Evolutionary conservation across 1,140 invertebrate genomes (phyloP).

Genomic region (Pomacea maculata): DNA sequence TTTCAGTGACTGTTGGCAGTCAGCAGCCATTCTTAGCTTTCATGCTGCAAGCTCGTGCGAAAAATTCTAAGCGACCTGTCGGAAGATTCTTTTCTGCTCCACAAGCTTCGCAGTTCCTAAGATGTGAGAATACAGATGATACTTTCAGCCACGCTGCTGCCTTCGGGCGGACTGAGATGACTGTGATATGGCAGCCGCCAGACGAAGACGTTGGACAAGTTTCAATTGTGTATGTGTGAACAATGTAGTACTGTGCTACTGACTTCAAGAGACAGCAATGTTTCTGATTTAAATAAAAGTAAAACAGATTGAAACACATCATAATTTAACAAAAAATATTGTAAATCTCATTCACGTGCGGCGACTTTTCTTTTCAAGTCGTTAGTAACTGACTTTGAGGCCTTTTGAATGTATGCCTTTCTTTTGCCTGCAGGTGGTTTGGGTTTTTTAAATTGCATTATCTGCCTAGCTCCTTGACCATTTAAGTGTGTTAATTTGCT

Average conservation of each 20-base stretch:
- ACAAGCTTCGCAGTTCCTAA: slow-evolving; percentile 21
- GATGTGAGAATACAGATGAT: slow-evolving; percentile 24
- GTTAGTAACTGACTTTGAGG: too few species aligned
- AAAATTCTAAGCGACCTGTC: slow-evolving; percentile 9
- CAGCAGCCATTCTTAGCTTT: slow-evolving; percentile 27
- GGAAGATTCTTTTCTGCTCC: slow-evolving; percentile 20
- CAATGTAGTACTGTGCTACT: not conserved
- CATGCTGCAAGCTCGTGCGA: slow-evolving; percentile 29
- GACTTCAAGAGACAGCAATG: not conserved
- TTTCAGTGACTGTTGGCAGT: slow-evolving; percentile 24
- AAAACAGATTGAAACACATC: not conserved
- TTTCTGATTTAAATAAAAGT: not conserved
- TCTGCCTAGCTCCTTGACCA: too few species aligned
- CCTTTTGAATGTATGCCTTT: too few species aligned
- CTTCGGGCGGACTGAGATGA: slow-evolving; percentile 23
- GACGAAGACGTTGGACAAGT: slow-evolving; percentile 21
- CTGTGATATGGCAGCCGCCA: slow-evolving; percentile 30
- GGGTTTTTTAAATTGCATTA: too few species aligned
- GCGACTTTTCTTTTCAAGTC: too few species aligned
- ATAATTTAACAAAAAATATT: not conserved
- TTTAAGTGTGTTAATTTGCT: too few species aligned
- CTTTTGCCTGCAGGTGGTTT: too few species aligned
- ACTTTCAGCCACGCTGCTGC: slow-evolving; percentile 31
- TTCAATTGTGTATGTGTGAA: slow-evolving; percentile 22
- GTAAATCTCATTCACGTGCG: too few species aligned